Evolutionary conservation across 37 sponge, comb jelly and placozoan genomes (phyloP), one percentile per base, ranked within the genome.

Genomic region (Eunapius fragilis): DNA sequence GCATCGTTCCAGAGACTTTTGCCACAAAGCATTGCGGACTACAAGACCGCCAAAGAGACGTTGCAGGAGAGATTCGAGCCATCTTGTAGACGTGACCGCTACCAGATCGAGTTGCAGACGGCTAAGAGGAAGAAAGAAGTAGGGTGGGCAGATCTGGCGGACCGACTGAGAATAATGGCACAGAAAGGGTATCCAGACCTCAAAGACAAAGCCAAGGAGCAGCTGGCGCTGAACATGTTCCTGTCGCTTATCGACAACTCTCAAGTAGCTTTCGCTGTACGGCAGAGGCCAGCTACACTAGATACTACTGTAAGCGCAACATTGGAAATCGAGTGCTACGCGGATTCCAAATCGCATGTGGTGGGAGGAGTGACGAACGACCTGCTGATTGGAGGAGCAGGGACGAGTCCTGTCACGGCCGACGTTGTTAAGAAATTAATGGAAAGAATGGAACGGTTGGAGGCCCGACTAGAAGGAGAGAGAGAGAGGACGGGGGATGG

Each of bases 121-220:
- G 32, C 72, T 7, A 70, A 41, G 36, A 70, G 74, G n/a, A 70
- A 38, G 31, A 35, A 31, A 38, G n/a, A 28, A 2, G 70, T 70
- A 37, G 82, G 71, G 31, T 82, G 82, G 82, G 71, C 82, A n/a
- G 71, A 68, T 35, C 71, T 82, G 30, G 31, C 82, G 31, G 70
- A 80, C 31, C 69, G 68, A 26, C 69, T 80, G 14, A 31, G 35
- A 31, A 17, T 68, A 19, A 32, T 80, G 32, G 81, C 35, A n/a
- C 69, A 80, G 22, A 80, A 35, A 22, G 81, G 69, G 71, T 82
- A 67, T 35, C 81, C 81, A 14, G 32, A 80, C 23, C 71, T 82
- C 14, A 26, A 71, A 67, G 82, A 68, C n/a, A 70, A 80, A 25
- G 81, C 69, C 28, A 30, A 36, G 67, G 81, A 80, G 31, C 81